These are phyloP conservation scores for Scatophagus argus DNA, from an alignment of 2,113 vertebrate species.

Conservation along the genomic window DNA sequence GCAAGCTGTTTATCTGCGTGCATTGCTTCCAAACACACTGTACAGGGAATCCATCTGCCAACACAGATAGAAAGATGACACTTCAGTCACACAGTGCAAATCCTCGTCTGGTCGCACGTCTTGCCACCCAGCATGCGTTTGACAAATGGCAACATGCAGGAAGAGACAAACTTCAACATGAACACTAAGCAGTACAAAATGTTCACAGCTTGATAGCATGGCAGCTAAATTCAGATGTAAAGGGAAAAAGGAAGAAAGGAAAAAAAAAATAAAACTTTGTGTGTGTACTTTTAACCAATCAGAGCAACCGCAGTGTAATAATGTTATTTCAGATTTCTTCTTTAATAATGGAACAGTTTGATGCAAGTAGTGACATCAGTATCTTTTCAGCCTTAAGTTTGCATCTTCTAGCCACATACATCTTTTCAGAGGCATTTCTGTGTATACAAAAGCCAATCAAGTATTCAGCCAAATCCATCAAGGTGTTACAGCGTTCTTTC, in stretches of 20 bases:
- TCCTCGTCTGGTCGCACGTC: constrained; percentile 56
- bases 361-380: neutral
- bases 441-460: neutral
- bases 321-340: neutral
- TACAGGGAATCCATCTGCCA: constrained; percentile 59
- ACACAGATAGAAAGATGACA: constrained; percentile 60
- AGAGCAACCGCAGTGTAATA: neutral
- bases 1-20: constrained; percentile 53
- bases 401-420: neutral
- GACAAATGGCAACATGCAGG: constrained; percentile 56
- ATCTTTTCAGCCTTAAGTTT: neutral
- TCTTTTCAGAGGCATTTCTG: neutral
- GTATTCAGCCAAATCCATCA: neutral
- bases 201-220: constrained; percentile 35
- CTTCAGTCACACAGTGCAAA: constrained; percentile 62
- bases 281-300: too few relatives aligned
- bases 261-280: too few relatives aligned
- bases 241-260: too few relatives aligned
- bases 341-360: neutral
- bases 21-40: constrained; percentile 60
- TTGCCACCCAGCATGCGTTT: constrained; percentile 55
- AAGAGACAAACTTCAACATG: constrained; percentile 58
- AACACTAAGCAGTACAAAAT: constrained; percentile 38
- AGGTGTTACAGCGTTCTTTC: neutral
- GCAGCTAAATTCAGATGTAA: constrained; percentile 17